These are phyloP conservation scores for Oscarella lobularis DNA, from an alignment of 37 sponge, comb jelly and placozoan species.

Conservation along the genomic window DNA sequence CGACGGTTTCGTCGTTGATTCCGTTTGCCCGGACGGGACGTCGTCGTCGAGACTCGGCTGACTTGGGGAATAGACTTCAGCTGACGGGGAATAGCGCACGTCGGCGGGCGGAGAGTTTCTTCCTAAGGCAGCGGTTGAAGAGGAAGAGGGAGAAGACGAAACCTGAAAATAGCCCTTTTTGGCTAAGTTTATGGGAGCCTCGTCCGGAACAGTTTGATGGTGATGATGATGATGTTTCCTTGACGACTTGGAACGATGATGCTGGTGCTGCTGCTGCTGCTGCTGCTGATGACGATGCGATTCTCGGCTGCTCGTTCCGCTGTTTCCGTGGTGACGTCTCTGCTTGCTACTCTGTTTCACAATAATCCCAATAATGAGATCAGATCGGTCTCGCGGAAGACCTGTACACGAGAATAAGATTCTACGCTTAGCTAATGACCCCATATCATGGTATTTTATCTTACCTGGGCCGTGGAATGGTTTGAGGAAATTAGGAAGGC, in stretches of 20 bases:
- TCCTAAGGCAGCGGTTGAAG: no score
- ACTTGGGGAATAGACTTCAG: background rate
- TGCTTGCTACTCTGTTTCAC: background rate
- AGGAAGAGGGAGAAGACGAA: background rate
- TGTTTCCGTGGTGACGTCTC: background rate
- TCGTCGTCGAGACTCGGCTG: background rate
- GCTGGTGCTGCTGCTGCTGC: background rate
- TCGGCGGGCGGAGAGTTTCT: no score
- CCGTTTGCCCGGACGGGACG: no score
- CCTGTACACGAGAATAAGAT: no score
- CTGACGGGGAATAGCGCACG: background rate
- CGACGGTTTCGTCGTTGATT: no score
- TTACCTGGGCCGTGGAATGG: constrained; percentile 4
- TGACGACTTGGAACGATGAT: background rate
- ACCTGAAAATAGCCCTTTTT: background rate
- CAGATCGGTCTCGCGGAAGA: constrained; percentile 22
- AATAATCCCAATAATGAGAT: constrained; percentile 8
- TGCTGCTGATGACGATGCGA: background rate
- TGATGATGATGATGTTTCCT: no score
- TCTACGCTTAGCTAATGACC: no score
- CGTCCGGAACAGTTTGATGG: no score
- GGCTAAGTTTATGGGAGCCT: background rate
- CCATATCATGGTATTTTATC: no score
- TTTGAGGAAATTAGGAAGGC: constrained; percentile 16
- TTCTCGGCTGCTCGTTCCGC: background rate